Evolutionary conservation across 2,888 invertebrate genomes (phyloP).

Genomic region (Theodoxus fluviatilis): DNA sequence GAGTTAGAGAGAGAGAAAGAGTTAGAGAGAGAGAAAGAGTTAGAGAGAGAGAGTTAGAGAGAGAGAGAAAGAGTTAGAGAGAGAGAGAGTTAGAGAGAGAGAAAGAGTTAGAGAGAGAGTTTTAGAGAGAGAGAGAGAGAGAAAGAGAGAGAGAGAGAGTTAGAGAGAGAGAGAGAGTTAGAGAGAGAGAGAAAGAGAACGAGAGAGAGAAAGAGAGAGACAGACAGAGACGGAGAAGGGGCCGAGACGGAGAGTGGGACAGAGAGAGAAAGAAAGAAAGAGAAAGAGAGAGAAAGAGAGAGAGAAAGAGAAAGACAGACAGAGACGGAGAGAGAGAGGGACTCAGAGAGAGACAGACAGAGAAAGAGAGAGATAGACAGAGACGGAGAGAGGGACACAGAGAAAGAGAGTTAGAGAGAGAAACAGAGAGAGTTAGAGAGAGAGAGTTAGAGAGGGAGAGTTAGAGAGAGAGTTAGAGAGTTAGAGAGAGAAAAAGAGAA

Average conservation of each 20-base stretch:
- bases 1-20: not conserved
- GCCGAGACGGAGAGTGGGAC: not conserved
- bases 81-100: not conserved
- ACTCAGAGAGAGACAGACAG: not conserved
- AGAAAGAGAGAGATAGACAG: not conserved
- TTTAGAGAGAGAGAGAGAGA: not conserved
- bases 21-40: not conserved
- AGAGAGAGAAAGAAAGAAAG: not conserved
- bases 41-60: not conserved
- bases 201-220: not conserved
- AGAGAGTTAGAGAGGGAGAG: no score
- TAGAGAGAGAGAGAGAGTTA: not conserved
- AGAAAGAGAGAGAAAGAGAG: not conserved
- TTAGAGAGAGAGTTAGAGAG: no score
- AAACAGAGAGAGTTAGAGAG: no score
- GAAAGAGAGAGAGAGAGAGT: not conserved
- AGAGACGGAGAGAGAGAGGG: not conserved
- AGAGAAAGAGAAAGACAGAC: not conserved
- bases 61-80: not conserved
- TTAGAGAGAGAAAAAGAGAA: constrained; percentile 13
- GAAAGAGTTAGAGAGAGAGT: not conserved
- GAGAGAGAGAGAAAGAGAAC: not conserved
- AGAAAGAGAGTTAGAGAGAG: no score
- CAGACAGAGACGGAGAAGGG: not conserved
- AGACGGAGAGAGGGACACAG: no score